Conservation (phyloP, 2,797 vertebrate species). For the Decapterus maruadsi region DNA sequence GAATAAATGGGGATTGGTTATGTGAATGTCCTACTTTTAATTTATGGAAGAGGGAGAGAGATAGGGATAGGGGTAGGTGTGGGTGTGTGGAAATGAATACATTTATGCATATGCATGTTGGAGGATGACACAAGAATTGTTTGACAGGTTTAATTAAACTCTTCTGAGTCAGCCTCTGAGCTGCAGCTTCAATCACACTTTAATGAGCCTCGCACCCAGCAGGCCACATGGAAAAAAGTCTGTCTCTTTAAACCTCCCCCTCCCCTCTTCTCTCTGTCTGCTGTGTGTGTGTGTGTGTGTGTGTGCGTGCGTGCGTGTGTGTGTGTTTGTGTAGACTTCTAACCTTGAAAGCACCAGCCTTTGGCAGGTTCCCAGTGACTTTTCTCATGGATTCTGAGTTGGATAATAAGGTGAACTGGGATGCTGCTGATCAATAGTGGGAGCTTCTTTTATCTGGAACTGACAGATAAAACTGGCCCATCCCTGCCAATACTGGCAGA, state of each 20-base stretch:
- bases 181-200: constrained; percentile 69
- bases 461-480: constrained; percentile 53
- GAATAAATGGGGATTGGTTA: constrained; percentile 60
- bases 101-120: constrained; percentile 66
- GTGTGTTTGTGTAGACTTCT: constrained; percentile 15
- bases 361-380: constrained; percentile 57
- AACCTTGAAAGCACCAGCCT: constrained; percentile 64
- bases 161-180: constrained; percentile 69
- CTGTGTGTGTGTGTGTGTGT: not conserved
- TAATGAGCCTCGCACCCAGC: constrained; percentile 67
- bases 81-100: constrained; percentile 56
- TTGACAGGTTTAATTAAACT: constrained; percentile 80
- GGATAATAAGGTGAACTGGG: constrained; percentile 71
- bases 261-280: constrained; percentile 27
- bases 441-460: constrained; percentile 59
- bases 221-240: constrained; percentile 51
- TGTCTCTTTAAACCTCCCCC: constrained; percentile 53
- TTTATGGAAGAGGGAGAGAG: constrained; percentile 34
- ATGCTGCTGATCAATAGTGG: constrained; percentile 71
- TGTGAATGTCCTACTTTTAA: constrained; percentile 42
- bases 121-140: constrained; percentile 64
- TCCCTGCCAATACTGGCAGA: constrained; percentile 57
- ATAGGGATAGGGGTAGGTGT: constrained; percentile 4
- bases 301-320: not conserved
- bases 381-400: constrained; percentile 65